Evolutionary conservation across 2,888 invertebrate genomes (phyloP), one percentile per base, ranked within the genome.

Genomic region (Brassicogethes aeneus): DNA sequence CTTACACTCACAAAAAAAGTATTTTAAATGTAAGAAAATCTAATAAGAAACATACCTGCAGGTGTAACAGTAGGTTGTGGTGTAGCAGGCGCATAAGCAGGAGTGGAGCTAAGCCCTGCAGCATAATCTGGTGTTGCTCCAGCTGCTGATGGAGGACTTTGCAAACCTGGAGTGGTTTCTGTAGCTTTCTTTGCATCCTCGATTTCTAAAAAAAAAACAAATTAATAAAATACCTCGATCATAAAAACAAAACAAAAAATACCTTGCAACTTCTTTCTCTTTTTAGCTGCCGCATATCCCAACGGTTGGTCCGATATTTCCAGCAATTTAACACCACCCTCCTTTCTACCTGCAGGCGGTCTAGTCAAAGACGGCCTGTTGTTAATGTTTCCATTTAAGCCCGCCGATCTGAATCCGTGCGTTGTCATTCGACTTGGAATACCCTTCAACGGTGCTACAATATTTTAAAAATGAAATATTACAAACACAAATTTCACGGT

Each of bases 231-330:
- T n/a, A n/a, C n/a, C n/a, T n/a, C n/a, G n/a, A n/a, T n/a, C n/a
- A n/a, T 70, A 13, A 7, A 32, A 32, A 3, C 7, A 62, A 37
- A 52, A 31, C 30, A 41, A 42, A 32, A 10, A 10, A 5, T 23
- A 84, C 84, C 85, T 55, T 85, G 82, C 69, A 85, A 81, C 56
- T 86, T 81, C 64, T 89, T 82, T 53, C 93, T 77, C 66, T 93
- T 87, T 65, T 94, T 94, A 12, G 90, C 89, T 2, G 81, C 82
- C 1, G 84, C 82, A 65, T 80, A 83, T 7, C 87, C 87, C 17
- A 89, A 68, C 0, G 95, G 95, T 61, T 93, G 91, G 61, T 96
- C 95, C 2, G 86, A 82, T 56, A 96, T 92, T 64, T 95, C 95
- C 30, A 96, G 71, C 36, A 96, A 72, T 70, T 96, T 96, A 54